Conservation (phyloP, 2,888 invertebrate species). For the Rotaria sp. region DNA sequence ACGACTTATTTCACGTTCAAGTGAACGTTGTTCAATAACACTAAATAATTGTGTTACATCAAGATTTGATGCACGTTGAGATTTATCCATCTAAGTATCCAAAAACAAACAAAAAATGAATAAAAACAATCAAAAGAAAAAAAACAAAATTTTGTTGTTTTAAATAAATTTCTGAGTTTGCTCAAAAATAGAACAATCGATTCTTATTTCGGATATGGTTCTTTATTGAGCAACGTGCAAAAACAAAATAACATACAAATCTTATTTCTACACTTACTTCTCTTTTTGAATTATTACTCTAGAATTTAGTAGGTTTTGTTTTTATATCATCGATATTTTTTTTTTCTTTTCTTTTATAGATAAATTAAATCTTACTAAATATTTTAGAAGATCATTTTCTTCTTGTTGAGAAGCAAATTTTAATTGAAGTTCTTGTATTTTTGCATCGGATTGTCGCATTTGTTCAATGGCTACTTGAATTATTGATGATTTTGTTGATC, state of each 20-base stretch:
- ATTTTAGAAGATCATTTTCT: slow-evolving; percentile 24
- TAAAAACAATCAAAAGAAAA: no score
- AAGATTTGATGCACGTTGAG: background rate
- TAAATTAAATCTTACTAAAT: background rate
- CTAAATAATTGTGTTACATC: slow-evolving; percentile 5
- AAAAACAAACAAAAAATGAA: background rate
- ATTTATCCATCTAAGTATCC: background rate
- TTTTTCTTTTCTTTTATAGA: background rate
- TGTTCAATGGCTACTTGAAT: slow-evolving; percentile 4
- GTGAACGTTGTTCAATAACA: slow-evolving; percentile 16
- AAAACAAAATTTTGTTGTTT: no score
- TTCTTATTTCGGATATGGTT: background rate
- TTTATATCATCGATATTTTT: background rate
- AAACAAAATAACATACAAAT: background rate
- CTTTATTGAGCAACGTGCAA: background rate
- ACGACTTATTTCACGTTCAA: background rate
- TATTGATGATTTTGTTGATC: background rate
- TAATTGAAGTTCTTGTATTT: slow-evolving; percentile 14
- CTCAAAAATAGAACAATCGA: background rate
- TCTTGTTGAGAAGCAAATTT: background rate
- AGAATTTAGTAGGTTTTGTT: background rate
- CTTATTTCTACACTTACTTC: background rate
- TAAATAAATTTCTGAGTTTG: background rate
- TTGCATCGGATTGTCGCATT: background rate
- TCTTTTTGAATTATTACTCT: background rate